These are phyloP conservation scores for Pachydiplax longipennis DNA, from an alignment of 2,888 invertebrate species.

Conservation along the genomic window DNA sequence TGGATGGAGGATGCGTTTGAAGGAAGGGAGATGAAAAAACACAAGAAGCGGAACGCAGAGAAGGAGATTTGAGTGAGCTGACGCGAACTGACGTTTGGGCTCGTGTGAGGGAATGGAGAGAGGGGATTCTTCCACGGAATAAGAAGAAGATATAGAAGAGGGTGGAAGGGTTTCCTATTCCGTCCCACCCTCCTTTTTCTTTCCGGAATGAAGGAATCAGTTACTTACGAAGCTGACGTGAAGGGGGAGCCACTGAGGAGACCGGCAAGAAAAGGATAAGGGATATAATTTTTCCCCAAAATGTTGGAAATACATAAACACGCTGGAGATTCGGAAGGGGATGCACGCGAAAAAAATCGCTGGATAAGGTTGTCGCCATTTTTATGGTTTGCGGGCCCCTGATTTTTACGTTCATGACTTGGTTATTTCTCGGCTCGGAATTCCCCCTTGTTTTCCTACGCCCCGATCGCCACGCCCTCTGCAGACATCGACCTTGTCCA, in stretches of 20 bases:
- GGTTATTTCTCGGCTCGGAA: not conserved
- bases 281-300: not conserved
- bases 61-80: not conserved
- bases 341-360: not conserved
- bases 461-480: not conserved
- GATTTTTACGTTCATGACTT: not conserved
- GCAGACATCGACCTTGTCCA: not conserved
- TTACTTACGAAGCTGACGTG: not conserved
- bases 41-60: not conserved
- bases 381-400: not conserved
- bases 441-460: not conserved
- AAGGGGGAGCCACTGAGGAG: not conserved
- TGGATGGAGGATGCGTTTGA: not conserved
- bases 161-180: not conserved
- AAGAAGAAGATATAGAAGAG: constrained; percentile 4
- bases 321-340: not conserved
- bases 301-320: not conserved
- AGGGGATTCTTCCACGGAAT: not conserved
- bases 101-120: not conserved
- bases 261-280: not conserved
- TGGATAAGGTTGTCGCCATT: not conserved
- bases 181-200: not conserved
- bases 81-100: not conserved
- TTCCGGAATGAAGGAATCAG: not conserved
- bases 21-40: not conserved